These are phyloP conservation scores for Notodonta ziczac DNA, from an alignment of 2,888 invertebrate genomes.

Conservation along the genomic window DNA sequence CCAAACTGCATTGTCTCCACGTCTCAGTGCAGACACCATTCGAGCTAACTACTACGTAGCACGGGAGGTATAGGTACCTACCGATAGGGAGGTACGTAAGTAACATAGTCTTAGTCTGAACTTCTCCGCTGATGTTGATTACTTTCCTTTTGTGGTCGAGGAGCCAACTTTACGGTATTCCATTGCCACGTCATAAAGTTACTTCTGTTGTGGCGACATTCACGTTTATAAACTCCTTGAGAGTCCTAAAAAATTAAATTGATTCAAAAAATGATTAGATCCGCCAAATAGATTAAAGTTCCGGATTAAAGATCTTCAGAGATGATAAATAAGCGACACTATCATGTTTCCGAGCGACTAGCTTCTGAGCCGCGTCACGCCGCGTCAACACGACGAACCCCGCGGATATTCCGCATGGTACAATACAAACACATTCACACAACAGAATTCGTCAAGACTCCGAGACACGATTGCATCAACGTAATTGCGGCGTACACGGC, in stretches of 20 bases:
- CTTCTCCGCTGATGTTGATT: constrained; percentile 24
- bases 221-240: neutral
- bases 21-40: neutral
- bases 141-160: constrained; percentile 30
- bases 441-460: neutral
- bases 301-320: neutral
- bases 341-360: neutral
- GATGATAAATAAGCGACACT: neutral
- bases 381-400: neutral
- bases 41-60: neutral
- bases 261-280: no score
- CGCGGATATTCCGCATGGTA: neutral
- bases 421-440: neutral
- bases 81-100: neutral
- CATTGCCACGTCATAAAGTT: constrained; percentile 8
- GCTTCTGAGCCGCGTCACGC: neutral
- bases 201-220: neutral
- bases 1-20: neutral
- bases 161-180: constrained; percentile 23
- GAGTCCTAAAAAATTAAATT: neutral
- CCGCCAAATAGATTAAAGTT: neutral
- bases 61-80: neutral
- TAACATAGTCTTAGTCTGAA: neutral
- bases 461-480: no score
- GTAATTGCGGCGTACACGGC: no score